Percentiles rank a stretch among this genome's conserved stretches.
phyloP scores from a whole-genome alignment of 2,113 vertebrate genomes.

The Sceloporus tristichus region DNA sequence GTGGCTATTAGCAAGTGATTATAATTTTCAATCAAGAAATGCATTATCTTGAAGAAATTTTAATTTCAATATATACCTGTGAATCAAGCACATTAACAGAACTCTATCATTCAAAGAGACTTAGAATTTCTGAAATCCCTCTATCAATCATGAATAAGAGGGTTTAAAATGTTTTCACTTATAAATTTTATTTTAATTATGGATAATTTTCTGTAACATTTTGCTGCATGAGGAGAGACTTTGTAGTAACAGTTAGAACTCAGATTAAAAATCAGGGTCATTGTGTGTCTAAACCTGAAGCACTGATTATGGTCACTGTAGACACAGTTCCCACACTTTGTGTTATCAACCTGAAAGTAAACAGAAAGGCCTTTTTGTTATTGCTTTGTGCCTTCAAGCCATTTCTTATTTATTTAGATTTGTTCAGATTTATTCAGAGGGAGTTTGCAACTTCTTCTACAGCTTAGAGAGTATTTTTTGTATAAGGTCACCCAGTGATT shows the following conservation, averaged over 20 bases:
- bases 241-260: neutral
- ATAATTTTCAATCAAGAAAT: neutral
- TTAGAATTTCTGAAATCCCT: neutral
- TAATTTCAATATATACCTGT: neutral
- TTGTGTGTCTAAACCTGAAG: neutral
- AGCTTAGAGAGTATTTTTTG: too few relatives aligned
- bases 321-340: neutral
- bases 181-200: too few relatives aligned
- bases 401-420: too few relatives aligned
- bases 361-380: neutral
- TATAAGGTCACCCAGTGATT: too few relatives aligned
- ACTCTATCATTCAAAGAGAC: neutral
- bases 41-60: neutral
- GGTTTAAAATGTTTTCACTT: too few relatives aligned
- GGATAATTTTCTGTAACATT: neutral
- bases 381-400: too few relatives aligned
- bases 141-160: neutral
- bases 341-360: neutral
- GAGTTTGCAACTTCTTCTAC: too few relatives aligned
- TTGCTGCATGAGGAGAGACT: neutral
- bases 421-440: too few relatives aligned
- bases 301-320: neutral
- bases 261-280: neutral
- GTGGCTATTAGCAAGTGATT: slow-evolving; percentile 16
- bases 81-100: neutral